Base-by-base conservation (phyloP, 2,888 invertebrate species). In the Bugulina stolonifera region DNA sequence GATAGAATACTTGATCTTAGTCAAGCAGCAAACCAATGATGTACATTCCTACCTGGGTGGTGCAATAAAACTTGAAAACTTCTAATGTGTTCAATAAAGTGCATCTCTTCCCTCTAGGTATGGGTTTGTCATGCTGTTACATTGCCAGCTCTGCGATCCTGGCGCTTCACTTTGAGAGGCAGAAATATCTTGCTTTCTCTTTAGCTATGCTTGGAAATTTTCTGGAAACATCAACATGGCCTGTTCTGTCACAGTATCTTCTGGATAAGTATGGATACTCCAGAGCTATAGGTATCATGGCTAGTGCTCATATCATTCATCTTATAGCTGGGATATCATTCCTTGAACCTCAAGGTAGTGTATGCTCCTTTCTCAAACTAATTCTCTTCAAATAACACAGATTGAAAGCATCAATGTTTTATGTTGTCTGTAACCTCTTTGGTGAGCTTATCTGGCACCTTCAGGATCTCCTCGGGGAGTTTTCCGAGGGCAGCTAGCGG, bases 101-200 rank as follows among this genome's bases (percentile, higher is more conserved):
- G 14, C 22, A 52, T 52, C 22, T 52, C 22, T 14, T 52, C 10
- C 52, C 22, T 57, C 5, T 27, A 57, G 57, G 23, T 57, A 27
- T 57, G 23, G 57, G 57, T 5, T 14, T 57, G 3, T 57, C 57
- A 5, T 57, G 57, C 57, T 25, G 23, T 23, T 57, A 57, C n/a
- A 27, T 23, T 27, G 57, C 57, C 3, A 25, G 23, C 10, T 57
- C 57, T 23, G 14, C 5, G n/a, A 27, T 57, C 3, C 23, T 57
- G 27, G 57, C 57, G 3, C 5, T 57, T 5, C 5, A 22, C 23
- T 57, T 57, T 57, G 57, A 57, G 14, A 5, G 27, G 57, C 27
- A 18, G 10, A 57, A 57, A 57, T 57, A 57, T 27, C 23, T 57
- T 5, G 57, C 57, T 23, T 57, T 57, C n/a, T 57, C 57, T 57